phyloP scores from a whole-genome alignment of 2,888 invertebrate genomes.

The Entomobrya multifasciata region DNA sequence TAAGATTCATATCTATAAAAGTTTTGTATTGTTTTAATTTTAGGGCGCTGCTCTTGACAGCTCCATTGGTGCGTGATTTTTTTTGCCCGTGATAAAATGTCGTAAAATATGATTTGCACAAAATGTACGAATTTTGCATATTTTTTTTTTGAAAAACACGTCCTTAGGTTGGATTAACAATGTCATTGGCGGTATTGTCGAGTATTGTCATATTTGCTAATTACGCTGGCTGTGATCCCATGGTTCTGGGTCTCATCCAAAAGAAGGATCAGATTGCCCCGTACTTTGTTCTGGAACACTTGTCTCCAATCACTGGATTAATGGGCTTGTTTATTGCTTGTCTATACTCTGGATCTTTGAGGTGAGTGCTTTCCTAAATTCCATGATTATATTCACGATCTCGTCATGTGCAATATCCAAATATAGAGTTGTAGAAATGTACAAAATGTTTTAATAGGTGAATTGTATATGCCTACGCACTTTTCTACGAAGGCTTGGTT shows the following conservation, averaged over 20 bases:
- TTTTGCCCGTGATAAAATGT: no score
- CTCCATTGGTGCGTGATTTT: slow-evolving; percentile 76
- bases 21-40: not conserved
- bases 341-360: slow-evolving; percentile 82
- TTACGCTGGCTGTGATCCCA: slow-evolving; percentile 81
- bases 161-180: slow-evolving; percentile 75
- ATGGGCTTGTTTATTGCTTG: slow-evolving; percentile 83
- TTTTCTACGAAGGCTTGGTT: no score
- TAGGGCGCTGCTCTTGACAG: slow-evolving; percentile 78
- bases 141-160: not conserved
- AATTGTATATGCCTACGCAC: no score
- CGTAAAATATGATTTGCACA: no score
- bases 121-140: not conserved
- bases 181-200: slow-evolving; percentile 79
- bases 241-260: slow-evolving; percentile 80
- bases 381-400: no score
- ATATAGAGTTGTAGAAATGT: no score
- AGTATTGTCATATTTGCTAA: slow-evolving; percentile 82
- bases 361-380: slow-evolving; percentile 74
- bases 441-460: no score
- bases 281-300: slow-evolving; percentile 82
- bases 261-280: slow-evolving; percentile 80
- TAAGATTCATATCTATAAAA: no score
- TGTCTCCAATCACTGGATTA: slow-evolving; percentile 81
- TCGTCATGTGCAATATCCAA: no score